These are phyloP conservation scores for Rhinichthys klamathensis DNA, from an alignment of 2,113 vertebrate species.

Conservation along the genomic window DNA sequence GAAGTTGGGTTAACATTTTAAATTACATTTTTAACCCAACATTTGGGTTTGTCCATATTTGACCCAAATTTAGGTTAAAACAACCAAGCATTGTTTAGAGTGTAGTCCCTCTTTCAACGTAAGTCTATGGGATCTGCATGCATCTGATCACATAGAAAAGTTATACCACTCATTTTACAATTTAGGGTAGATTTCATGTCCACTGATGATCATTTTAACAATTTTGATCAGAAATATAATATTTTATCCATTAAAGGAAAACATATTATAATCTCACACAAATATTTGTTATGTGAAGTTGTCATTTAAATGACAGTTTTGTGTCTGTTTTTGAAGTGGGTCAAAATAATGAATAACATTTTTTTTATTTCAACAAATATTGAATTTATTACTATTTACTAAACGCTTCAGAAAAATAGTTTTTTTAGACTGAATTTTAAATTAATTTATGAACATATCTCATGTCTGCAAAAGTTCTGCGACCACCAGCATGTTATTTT, in stretches of 20 bases:
- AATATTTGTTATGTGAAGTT: neutral
- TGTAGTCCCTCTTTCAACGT: neutral
- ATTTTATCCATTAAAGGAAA: neutral
- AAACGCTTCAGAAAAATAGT: neutral
- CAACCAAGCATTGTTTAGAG: too few relatives aligned
- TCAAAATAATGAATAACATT: too few relatives aligned
- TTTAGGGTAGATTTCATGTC: neutral
- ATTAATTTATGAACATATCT: neutral
- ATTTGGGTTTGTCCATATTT: too few relatives aligned
- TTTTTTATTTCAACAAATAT: too few relatives aligned
- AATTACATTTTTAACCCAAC: too few relatives aligned
- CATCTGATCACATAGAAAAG: neutral
- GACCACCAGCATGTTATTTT: too few relatives aligned
- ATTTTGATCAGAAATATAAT: neutral
- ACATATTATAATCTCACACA: neutral
- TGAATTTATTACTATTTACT: neutral
- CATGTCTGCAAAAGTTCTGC: neutral
- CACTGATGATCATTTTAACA: neutral
- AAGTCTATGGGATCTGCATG: too few relatives aligned
- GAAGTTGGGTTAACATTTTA: too few relatives aligned
- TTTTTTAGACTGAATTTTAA: neutral
- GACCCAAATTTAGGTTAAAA: too few relatives aligned
- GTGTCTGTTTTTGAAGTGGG: neutral
- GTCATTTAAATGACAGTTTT: neutral
- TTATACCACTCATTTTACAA: neutral